These are phyloP conservation scores for Ceratina australensis DNA, from an alignment of 1,140 invertebrate genomes.

Conservation along the genomic window DNA sequence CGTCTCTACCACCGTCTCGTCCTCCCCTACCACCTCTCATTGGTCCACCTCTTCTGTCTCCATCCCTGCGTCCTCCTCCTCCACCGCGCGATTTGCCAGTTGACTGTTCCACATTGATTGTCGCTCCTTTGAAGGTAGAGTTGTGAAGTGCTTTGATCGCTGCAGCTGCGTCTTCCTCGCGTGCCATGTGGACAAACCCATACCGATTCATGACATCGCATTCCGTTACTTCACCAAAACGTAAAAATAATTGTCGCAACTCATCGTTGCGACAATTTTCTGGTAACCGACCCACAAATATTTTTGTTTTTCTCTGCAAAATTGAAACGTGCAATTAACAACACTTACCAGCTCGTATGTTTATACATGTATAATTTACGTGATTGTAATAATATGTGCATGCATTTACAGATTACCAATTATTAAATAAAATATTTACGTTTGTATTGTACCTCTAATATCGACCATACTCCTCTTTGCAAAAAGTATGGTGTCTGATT, in stretches of 20 bases:
- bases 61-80: slow-evolving; percentile 72
- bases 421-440: slow-evolving; percentile 24
- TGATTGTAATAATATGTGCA: slow-evolving; percentile 18
- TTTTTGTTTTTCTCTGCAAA: slow-evolving; percentile 77
- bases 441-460: slow-evolving; percentile 69
- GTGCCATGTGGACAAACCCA: slow-evolving; percentile 78
- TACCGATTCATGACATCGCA: slow-evolving; percentile 79
- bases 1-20: slow-evolving; percentile 77
- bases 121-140: slow-evolving; percentile 78
- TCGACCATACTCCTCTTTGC: slow-evolving; percentile 67
- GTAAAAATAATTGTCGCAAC: slow-evolving; percentile 75
- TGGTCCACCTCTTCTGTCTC: slow-evolving; percentile 73
- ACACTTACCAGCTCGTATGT: neutral
- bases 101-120: slow-evolving; percentile 78
- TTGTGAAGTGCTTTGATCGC: slow-evolving; percentile 78
- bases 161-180: slow-evolving; percentile 76
- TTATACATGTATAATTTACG: neutral
- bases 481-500: slow-evolving; percentile 76
- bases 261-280: slow-evolving; percentile 78
- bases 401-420: slow-evolving; percentile 26
- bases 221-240: slow-evolving; percentile 77
- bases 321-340: slow-evolving; percentile 40
- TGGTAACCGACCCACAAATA: slow-evolving; percentile 78
- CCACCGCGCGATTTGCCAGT: slow-evolving; percentile 76
- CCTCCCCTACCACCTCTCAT: slow-evolving; percentile 77